Evolutionary conservation across 2,888 invertebrate species (phyloP), one percentile per base, ranked within the genome.

Genomic region (Melanophora roralis): DNA sequence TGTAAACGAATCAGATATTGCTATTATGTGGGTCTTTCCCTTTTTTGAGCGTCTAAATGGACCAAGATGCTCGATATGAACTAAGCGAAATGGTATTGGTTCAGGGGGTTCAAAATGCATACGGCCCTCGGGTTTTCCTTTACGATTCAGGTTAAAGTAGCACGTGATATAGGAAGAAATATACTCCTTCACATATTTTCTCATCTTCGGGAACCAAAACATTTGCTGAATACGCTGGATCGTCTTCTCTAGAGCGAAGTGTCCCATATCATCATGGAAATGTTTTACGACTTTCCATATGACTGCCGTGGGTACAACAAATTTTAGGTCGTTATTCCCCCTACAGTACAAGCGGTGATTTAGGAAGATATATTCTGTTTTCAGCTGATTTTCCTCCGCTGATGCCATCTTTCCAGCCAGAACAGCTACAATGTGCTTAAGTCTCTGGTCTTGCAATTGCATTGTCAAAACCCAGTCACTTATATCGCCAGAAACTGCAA

Each of bases 401-500:
- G 77, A 71, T 32, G 38, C 47, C 5, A 36, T 7, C 11, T 57
- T 43, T 2, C 36, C 60, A 16, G 62, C 34, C 9, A 78, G 38
- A 21, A 77, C 57, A 19, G 38, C 36, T n/a, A 62, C 49, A 45
- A 77, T 74, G 5, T 49, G 12, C 12, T 47, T 40, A 11, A 81
- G 32, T 11, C 69, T 71, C 21, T 27, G 19, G 38, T 81, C 81
- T 38, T 82, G 78, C 4, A 60, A 16, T 19, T 83, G 81, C 81
- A 83, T 81, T 1, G 64, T 77, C 1, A 62, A 21, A 3, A 72
- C 32, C 81, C 81, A 81, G 38, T 79, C 67, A 9, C 67, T 34
- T 4, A 53, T 38, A 23, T 65, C 27, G 1, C 27, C 64, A n/a
- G 23, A 21, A 23, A 69, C 65, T 1, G 43, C 60, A 34, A 67